phyloP scores from a whole-genome alignment of 2,797 vertebrate genomes.

The Rhabdomys pumilio region DNA sequence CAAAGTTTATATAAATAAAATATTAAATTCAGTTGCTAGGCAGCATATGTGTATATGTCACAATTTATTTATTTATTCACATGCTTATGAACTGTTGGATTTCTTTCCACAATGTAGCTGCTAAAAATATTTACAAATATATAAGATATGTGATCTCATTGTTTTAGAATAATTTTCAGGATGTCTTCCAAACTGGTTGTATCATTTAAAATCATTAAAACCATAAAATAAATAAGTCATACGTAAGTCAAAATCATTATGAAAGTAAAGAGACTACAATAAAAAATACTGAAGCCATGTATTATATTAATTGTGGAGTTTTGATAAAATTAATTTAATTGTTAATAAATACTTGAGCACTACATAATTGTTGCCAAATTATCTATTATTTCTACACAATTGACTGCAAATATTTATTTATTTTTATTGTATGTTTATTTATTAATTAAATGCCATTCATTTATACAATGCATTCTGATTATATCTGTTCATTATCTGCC shows the following conservation, averaged over 20 bases:
- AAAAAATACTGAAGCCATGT: neutral
- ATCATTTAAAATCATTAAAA: neutral
- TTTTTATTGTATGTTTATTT: neutral
- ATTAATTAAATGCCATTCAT: neutral
- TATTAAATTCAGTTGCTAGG: neutral
- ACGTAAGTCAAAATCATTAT: neutral
- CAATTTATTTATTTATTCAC: neutral
- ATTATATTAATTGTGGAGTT: neutral
- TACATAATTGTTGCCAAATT: neutral
- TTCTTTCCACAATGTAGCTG: neutral
- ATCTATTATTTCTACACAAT: neutral
- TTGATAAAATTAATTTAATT: neutral
- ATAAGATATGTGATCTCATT: neutral
- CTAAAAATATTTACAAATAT: neutral
- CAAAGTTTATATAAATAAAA: neutral
- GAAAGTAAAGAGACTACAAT: neutral
- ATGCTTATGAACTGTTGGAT: neutral
- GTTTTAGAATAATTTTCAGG: neutral
- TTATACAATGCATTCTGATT: neutral
- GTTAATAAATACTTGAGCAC: constrained; percentile 42
- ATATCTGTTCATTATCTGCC: neutral
- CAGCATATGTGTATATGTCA: neutral
- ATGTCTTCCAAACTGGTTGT: neutral
- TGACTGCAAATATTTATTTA: neutral
- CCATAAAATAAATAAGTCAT: neutral